Conservation (phyloP, 1,140 invertebrate genomes). For the Trialeurodes vaporariorum region DNA sequence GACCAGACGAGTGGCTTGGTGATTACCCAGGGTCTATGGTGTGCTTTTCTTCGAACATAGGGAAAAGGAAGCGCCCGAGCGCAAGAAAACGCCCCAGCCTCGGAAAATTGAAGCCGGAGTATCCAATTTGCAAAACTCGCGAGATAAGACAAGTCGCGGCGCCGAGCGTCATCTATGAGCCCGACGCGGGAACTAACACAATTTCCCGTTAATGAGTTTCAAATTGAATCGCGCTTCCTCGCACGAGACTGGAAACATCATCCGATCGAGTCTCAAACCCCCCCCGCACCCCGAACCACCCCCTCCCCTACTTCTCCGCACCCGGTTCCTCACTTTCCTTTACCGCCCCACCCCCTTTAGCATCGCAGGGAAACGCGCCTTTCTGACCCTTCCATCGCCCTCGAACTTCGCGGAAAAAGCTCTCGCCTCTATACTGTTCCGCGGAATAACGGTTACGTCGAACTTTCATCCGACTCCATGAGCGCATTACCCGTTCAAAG, state of each 20-base stretch:
- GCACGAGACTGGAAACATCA: not conserved
- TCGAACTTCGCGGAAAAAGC: not conserved
- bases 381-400: not conserved
- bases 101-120: not conserved
- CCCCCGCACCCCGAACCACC: not conserved
- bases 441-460: too few species aligned
- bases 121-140: not conserved
- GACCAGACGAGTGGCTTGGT: too few species aligned
- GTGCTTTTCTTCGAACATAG: too few species aligned
- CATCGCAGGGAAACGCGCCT: not conserved
- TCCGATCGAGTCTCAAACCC: too few species aligned
- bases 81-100: too few species aligned
- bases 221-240: not conserved
- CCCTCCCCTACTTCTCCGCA: constrained; percentile 2
- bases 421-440: too few species aligned
- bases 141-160: not conserved
- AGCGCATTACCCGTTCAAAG: too few species aligned
- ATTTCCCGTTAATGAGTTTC: not conserved
- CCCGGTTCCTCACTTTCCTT: too few species aligned
- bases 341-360: not conserved
- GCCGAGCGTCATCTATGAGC: not conserved
- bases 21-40: too few species aligned
- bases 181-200: not conserved
- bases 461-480: too few species aligned
- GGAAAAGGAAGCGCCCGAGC: not conserved